A percentile compares a stretch with the other conserved stretches of the same genome.
phyloP scores from a whole-genome alignment of 2,797 vertebrate genomes.

The Enteromius anoplus region DNA sequence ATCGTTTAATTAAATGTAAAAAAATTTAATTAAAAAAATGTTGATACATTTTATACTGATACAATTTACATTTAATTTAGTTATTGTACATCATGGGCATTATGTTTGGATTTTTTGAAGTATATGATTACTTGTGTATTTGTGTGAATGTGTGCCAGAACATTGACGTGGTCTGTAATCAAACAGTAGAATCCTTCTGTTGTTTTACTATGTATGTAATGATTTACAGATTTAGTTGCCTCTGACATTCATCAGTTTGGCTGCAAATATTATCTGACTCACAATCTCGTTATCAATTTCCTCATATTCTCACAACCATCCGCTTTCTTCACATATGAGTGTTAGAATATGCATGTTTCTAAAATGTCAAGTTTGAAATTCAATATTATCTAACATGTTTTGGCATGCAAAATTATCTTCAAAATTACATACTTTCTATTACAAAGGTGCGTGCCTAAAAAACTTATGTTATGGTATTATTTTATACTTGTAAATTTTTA shows the following conservation, averaged over 20 bases:
- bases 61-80: too few relatives aligned
- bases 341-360: neutral
- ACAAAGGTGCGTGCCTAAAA: neutral
- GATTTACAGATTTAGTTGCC: slow-evolving; percentile 19
- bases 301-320: neutral
- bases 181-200: neutral
- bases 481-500: neutral
- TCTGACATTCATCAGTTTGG: neutral
- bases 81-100: slow-evolving; percentile 22
- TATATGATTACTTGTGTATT: neutral
- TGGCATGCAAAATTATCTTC: neutral
- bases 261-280: neutral
- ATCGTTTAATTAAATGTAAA: too few relatives aligned
- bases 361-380: neutral
- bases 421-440: neutral
- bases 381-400: neutral
- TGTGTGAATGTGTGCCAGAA: neutral
- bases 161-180: neutral
- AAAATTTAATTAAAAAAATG: too few relatives aligned
- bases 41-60: too few relatives aligned
- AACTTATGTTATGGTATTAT: neutral
- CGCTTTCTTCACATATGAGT: neutral
- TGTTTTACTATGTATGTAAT: slow-evolving; percentile 33
- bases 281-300: slow-evolving; percentile 13
- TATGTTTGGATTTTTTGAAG: neutral